Evolutionary conservation across 1,140 invertebrate genomes (phyloP), one percentile per base, ranked within the genome.

Genomic region (Achroia grisella): DNA sequence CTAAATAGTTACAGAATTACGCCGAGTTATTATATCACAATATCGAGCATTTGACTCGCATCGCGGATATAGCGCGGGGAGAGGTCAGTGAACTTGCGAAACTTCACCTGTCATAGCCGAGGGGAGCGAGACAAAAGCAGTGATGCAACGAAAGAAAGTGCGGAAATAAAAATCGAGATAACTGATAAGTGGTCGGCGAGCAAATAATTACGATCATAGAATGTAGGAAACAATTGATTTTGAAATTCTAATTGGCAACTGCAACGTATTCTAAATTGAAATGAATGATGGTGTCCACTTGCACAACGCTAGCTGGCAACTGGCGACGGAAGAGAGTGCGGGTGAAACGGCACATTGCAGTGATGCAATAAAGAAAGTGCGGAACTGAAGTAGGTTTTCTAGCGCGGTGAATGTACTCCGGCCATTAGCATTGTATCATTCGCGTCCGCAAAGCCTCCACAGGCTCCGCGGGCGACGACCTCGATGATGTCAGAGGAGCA

Each of bases 301-400:
- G 71, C 76, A 77, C 76, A 80, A 83, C 48, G 47, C 10, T 43
- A 27, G 33, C 32, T 46, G 47, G 42, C 45, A 40, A 12, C 10
- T 31, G 47, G 51, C 57, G 62, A 62, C 74, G 77, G 80, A 81
- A 81, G 74, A 80, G 75, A 79, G 73, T 72, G 71, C 70, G 61
- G 61, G 52, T 59, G 65, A 81, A 80, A 82, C 71, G 62, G 77
- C 71, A 69, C 64, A 71, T 63, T 48, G 52, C 37, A 42, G 71
- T 85, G 78, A 81, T 77, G 80, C 75, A 82, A 85, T 71, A 71
- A 82, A 80, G 80, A 84, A 84, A 84, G 80, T 80, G 73, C 80
- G 78, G 80, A 84, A 84, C 70, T 74, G 60, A 77, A 73, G 71
- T 77, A 75, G 71, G 64, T 80, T 80, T 84, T 80, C 76, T 78